phyloP scores from a whole-genome alignment of 1,140 invertebrate species.

The Rhyacophila brunnea region DNA sequence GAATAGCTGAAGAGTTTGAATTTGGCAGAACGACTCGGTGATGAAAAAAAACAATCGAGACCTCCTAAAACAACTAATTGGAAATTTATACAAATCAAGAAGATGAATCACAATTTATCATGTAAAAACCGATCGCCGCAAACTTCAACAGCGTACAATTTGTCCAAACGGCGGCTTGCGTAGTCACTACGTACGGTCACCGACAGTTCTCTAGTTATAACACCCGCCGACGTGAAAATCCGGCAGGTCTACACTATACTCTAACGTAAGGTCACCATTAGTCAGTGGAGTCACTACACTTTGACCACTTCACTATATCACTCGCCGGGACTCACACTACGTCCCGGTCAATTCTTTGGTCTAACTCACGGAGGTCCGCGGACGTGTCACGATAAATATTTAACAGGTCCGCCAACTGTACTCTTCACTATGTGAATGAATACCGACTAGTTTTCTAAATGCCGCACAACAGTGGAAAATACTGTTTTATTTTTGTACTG shows the following conservation, averaged over 20 bases:
- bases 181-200: conserved; percentile 1
- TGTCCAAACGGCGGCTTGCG: background rate
- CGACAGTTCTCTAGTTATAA: conserved; percentile 3
- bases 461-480: too few relatives aligned
- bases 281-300: conserved; percentile 8
- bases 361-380: background rate
- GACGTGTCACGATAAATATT: background rate
- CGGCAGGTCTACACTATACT: background rate
- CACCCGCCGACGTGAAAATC: background rate
- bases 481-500: too few relatives aligned
- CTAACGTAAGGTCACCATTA: conserved; percentile 16
- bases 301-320: conserved; percentile 11
- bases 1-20: too few relatives aligned
- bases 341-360: background rate
- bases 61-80: conserved; percentile 3
- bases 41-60: too few relatives aligned
- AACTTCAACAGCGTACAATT: background rate
- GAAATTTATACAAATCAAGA: conserved; percentile 8
- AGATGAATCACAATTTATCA: conserved; percentile 25
- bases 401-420: background rate
- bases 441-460: background rate
- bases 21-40: too few relatives aligned
- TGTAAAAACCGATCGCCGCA: conserved; percentile 2
- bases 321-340: conserved; percentile 4
- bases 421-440: conserved; percentile 5